These are phyloP conservation scores for Hyposoter dolosus DNA, from an alignment of 2,888 invertebrate species.

Conservation along the genomic window DNA sequence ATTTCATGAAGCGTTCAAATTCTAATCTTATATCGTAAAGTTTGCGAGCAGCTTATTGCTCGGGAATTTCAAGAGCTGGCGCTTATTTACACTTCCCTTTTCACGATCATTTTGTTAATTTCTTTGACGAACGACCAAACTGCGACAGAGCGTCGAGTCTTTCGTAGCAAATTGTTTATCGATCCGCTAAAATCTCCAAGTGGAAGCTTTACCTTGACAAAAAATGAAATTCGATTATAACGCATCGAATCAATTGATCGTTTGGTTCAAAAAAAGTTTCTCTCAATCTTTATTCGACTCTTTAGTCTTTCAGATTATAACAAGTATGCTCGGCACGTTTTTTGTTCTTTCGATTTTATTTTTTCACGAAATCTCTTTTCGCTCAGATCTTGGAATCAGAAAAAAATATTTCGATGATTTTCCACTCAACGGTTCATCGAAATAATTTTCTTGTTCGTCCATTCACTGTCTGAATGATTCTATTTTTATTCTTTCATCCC, in stretches of 20 bases:
- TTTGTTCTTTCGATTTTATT: too few species aligned
- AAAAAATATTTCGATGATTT: too few species aligned
- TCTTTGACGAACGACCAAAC: not conserved
- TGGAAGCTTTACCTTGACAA: not conserved
- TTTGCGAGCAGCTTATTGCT: not conserved
- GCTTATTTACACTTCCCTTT: not conserved
- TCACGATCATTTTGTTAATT: not conserved
- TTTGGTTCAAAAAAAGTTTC: not conserved
- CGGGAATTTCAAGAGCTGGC: not conserved
- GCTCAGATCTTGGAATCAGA: too few species aligned
- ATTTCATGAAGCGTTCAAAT: not conserved
- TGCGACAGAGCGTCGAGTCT: not conserved
- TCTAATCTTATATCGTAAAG: not conserved
- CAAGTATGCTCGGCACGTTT: too few species aligned
- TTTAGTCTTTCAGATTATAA: too few species aligned
- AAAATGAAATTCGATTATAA: constrained; percentile 1
- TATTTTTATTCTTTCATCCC: too few species aligned
- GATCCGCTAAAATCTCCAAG: not conserved
- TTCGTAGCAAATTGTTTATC: not conserved
- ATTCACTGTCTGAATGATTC: too few species aligned
- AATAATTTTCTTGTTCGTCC: too few species aligned
- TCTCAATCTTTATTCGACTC: not conserved
- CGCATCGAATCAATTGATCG: too few species aligned
- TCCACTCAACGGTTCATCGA: too few species aligned
- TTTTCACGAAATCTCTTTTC: too few species aligned